Percentiles rank a stretch among this genome's conserved stretches.
These are phyloP conservation scores for Cosmopolites sordidus DNA, from an alignment of 2,888 invertebrate species.

Conservation along the genomic window DNA sequence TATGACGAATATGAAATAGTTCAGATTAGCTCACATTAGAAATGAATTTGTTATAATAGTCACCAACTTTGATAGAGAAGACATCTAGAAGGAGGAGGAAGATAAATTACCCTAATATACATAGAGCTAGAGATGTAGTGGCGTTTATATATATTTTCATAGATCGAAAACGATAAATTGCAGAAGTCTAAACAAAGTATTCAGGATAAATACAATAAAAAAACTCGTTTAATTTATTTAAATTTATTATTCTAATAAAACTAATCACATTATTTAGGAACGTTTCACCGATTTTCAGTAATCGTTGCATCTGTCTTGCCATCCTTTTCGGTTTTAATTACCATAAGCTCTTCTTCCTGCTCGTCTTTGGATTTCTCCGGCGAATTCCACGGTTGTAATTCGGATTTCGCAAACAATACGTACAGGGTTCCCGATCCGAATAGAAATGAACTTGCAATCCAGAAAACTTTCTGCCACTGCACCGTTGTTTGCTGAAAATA, in stretches of 20 bases:
- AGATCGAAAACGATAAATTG: too few relatives aligned
- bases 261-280: neutral
- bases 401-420: constrained; percentile 54
- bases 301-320: neutral
- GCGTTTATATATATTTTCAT: too few relatives aligned
- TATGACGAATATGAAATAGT: too few relatives aligned
- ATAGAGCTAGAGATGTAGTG: too few relatives aligned
- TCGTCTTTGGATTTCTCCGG: constrained; percentile 30
- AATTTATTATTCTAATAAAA: neutral
- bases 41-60: too few relatives aligned
- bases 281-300: neutral
- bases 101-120: too few relatives aligned
- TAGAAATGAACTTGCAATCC: constrained; percentile 53
- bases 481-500: constrained; percentile 55
- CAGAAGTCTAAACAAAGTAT: too few relatives aligned
- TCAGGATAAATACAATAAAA: too few relatives aligned
- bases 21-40: too few relatives aligned
- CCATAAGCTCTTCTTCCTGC: constrained; percentile 23
- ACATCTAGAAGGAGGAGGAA: too few relatives aligned
- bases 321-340: constrained; percentile 17
- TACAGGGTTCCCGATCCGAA: constrained; percentile 53
- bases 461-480: constrained; percentile 60
- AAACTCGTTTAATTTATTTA: too few relatives aligned
- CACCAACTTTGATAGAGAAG: too few relatives aligned
- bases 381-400: constrained; percentile 58